Evolutionary conservation across 2,888 invertebrate genomes (phyloP).

Genomic region (Miltochrista miniata): DNA sequence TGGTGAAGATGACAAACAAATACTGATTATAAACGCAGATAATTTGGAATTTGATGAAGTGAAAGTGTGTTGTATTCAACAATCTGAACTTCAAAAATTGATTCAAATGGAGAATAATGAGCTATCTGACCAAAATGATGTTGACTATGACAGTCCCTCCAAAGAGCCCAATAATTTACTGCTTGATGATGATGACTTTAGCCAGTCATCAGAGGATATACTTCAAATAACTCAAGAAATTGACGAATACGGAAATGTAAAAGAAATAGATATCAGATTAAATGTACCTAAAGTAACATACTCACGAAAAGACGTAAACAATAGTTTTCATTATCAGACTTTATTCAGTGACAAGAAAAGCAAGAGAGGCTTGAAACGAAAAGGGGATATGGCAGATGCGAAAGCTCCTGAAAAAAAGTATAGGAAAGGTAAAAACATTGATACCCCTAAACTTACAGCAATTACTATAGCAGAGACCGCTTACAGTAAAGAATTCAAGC

Average conservation of each 20-base stretch:
- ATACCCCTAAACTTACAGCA: constrained; percentile 55
- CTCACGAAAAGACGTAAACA: constrained; percentile 25
- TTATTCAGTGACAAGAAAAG: constrained; percentile 15
- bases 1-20: constrained; percentile 3
- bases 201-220: constrained; percentile 9
- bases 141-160: constrained; percentile 54
- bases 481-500: constrained; percentile 62
- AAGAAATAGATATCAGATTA: constrained; percentile 44
- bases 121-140: not conserved
- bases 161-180: constrained; percentile 56
- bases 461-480: constrained; percentile 43
- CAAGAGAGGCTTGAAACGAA: constrained; percentile 54
- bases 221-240: constrained; percentile 29
- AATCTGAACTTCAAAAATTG: constrained; percentile 32
- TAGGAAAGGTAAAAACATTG: constrained; percentile 71
- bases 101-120: not conserved
- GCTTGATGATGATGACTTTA: constrained; percentile 20
- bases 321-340: constrained; percentile 1
- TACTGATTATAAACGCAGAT: constrained; percentile 10
- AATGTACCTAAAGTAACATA: constrained; percentile 59
- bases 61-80: constrained; percentile 28
- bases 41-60: constrained; percentile 7
- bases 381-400: constrained; percentile 49
- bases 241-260: constrained; percentile 21
- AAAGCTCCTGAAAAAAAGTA: constrained; percentile 53